Evolutionary conservation across 1,140 invertebrate genomes (phyloP), one percentile per base, ranked within the genome.

Genomic region (Battus philenor): DNA sequence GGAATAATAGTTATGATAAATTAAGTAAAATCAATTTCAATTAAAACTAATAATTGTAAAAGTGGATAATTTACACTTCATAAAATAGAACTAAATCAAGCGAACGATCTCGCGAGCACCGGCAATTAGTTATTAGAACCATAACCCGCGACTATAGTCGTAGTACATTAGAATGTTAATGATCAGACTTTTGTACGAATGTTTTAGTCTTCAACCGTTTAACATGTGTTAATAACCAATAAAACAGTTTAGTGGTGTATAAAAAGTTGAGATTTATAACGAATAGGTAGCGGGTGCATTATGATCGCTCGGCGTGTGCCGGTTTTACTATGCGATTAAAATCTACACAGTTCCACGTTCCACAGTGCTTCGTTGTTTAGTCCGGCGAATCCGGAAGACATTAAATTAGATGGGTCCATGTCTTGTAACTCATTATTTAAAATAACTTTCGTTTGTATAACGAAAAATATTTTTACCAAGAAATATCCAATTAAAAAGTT

Each of bases 151-250:
- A 16, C 16, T 36, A 36, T 36, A 59, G 58, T 60, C 61, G 68
- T 59, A 69, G 59, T 68, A 49, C 65, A 79, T 77, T 67, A 77
- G 62, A 77, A 74, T 75, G 72, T 78, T 77, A 78, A 80, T 75
- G 68, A 65, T 71, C 67, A 54, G 64, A 70, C 59, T 71, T 82
- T 82, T 83, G 68, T 77, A 77, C 70, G 63, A 78, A 77, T 79
- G 78, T 76, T 75, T 70, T 69, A 80, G 71, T 79, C 70, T 78
- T 73, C 63, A 74, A 54, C 57, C 62, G 59, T 79, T 74, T 58
- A 81, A 78, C 80, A 84, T 64, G 75, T 84, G 77, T 84, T 84
- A 84, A 84, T 84, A 81, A 75, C 76, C 65, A 77, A 84, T 84
- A 84, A 84, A 84, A 80, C 60, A 50, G 68, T 76, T 84, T 84